A percentile compares a stretch with the other conserved stretches of the same genome.
phyloP scores from a whole-genome alignment of 2,888 invertebrate genomes.

The Petrolisthes cinctipes region DNA sequence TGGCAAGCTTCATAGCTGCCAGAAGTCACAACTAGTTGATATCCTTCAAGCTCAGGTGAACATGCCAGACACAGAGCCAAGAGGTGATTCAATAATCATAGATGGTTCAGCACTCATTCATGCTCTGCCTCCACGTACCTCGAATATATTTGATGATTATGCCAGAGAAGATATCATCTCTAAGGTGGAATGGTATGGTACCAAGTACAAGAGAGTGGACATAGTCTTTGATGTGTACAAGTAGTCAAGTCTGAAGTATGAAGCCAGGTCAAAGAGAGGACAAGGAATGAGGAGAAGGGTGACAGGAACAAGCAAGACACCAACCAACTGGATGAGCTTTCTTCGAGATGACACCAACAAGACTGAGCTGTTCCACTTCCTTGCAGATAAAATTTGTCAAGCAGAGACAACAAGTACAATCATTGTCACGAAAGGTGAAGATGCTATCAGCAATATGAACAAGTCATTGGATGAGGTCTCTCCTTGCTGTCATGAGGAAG shows the following conservation, averaged over 20 bases:
- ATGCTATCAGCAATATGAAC: background rate
- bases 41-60: slow-evolving; percentile 24
- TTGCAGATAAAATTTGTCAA: slow-evolving; percentile 20
- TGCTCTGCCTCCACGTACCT: slow-evolving; percentile 29
- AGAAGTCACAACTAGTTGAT: slow-evolving; percentile 39
- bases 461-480: background rate
- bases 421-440: slow-evolving; percentile 35
- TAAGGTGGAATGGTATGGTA: slow-evolving; percentile 21
- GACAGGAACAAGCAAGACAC: slow-evolving; percentile 29
- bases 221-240: slow-evolving; percentile 29
- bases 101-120: slow-evolving; percentile 43
- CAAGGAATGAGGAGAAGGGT: slow-evolving; percentile 37
- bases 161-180: slow-evolving; percentile 30
- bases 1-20: slow-evolving; percentile 42
- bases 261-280: slow-evolving; percentile 21
- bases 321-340: slow-evolving; percentile 35
- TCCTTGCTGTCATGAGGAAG: background rate
- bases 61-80: slow-evolving; percentile 25
- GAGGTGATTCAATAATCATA: slow-evolving; percentile 11
- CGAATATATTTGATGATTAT: slow-evolving; percentile 43
- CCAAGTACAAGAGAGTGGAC: slow-evolving; percentile 22
- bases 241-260: slow-evolving; percentile 32
- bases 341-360: slow-evolving; percentile 25
- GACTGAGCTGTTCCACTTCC: slow-evolving; percentile 31
- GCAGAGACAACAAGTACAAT: background rate